Evolutionary conservation across 2,113 vertebrate genomes (phyloP), one percentile per base, ranked within the genome.

Genomic region (Solea senegalensis): DNA sequence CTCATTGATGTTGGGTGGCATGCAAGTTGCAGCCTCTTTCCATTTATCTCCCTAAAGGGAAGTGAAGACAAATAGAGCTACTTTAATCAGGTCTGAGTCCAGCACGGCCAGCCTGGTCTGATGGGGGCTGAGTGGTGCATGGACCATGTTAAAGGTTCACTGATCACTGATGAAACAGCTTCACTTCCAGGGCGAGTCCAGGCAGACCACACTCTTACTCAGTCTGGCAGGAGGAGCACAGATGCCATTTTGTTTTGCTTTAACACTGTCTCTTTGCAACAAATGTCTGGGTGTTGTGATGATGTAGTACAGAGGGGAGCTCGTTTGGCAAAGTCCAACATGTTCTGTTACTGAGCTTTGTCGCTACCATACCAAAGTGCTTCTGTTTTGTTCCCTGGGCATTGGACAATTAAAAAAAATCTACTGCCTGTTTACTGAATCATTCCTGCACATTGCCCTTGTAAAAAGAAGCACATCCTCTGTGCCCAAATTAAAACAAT

Each of bases 1-100:
- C 78, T 75, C 81, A 70, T 74, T 69, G 80, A 90, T 86, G 81
- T 67, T 45, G 81, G 83, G 81, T 85, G 86, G 86, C 78, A 76
- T 81, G 76, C 73, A 86, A 46, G 69, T 84, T 85, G 73, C 58
- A 79, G 83, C 74, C 82, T 76, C 65, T 81, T 82, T 66, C 46
- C 69, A 61, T 65, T 65, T 56, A 54, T 69, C 40, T 41, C 55
- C 86, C 86, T 91, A 92, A 92, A 88, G 76, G 81, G 55, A 89
- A 74, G 73, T 91, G 91, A 90, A 91, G 83, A 90, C 84, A 65
- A 86, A 70, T 77, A 40, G 57, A 65, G 74, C 83, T 90, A 80
- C 84, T 92, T 85, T 92, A 91, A 92, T 92, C 89, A 82, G 85
- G 86, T 90, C 78, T 92, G 91, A 92, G 75, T 81, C 79, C 82